Conservation (phyloP, 2,113 vertebrate genomes). For the Eurypyga helias region DNA sequence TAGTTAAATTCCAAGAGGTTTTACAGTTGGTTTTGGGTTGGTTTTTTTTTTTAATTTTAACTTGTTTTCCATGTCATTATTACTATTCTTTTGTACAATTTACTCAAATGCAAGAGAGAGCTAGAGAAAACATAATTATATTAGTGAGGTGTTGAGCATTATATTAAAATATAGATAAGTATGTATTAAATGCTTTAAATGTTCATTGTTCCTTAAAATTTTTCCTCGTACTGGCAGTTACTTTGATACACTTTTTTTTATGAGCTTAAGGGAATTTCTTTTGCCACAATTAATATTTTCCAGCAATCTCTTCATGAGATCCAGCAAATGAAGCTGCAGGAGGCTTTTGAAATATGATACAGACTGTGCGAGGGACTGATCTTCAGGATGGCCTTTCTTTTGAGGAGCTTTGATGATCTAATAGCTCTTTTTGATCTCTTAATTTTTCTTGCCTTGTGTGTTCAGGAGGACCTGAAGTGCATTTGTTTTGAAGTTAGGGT, state of each 20-base stretch:
- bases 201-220: neutral
- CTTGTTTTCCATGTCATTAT: neutral
- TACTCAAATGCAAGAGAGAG: neutral
- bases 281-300: conserved; percentile 4
- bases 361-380: neutral
- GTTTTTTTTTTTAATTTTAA: neutral
- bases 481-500: neutral
- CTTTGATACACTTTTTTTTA: neutral
- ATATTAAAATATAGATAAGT: fast-evolving
- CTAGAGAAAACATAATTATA: neutral
- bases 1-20: neutral
- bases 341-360: conserved; percentile 37
- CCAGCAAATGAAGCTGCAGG: neutral
- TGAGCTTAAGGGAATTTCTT: neutral
- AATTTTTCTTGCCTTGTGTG: neutral
- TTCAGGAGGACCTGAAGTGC: neutral
- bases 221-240: neutral
- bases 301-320: neutral
- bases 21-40: neutral
- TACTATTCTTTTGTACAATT: neutral
- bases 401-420: conserved; percentile 20
- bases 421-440: neutral
- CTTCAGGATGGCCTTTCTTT: neutral
- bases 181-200: neutral
- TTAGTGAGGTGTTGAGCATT: neutral